Evolutionary conservation across 2,888 invertebrate genomes (phyloP).

Genomic region (Lottia gigantea): DNA sequence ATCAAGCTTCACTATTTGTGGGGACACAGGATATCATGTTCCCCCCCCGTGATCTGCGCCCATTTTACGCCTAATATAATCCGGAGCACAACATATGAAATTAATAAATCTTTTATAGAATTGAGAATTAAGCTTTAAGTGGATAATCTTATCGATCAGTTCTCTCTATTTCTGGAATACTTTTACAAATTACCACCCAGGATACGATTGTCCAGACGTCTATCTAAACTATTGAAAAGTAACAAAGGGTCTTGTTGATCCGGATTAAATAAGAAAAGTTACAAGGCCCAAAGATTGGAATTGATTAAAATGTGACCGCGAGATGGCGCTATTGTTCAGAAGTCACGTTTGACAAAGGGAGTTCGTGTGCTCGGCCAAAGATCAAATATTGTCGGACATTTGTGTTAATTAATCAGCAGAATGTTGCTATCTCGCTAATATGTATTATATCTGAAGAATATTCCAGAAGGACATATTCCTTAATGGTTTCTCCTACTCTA

Average conservation of each 20-base stretch:
- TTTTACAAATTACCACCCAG: conserved; percentile 3
- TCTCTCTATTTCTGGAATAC: not conserved
- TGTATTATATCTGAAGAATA: too few relatives aligned
- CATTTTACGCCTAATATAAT: too few relatives aligned
- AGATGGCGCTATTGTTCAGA: conserved; percentile 4
- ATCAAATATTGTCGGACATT: conserved; percentile 9
- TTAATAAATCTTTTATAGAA: too few relatives aligned
- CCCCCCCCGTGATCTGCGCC: too few relatives aligned
- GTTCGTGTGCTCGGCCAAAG: conserved; percentile 2
- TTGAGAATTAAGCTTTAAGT: too few relatives aligned
- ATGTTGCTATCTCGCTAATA: too few relatives aligned
- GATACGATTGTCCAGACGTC: conserved; percentile 8
- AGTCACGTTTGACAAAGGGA: not conserved
- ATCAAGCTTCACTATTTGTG: too few relatives aligned
- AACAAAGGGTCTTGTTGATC: conserved; percentile 1
- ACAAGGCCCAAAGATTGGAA: not conserved
- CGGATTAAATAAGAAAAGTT: conserved; percentile 8
- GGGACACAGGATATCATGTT: too few relatives aligned
- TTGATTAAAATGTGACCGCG: not conserved
- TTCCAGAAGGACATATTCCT: too few relatives aligned
- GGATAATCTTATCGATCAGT: too few relatives aligned
- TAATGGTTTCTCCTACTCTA: too few relatives aligned
- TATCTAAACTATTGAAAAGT: not conserved
- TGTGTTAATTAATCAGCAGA: conserved; percentile 8
- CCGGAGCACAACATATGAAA: too few relatives aligned